Base-by-base conservation (phyloP, 2,797 vertebrate species). In the Pitangus sulphuratus region DNA sequence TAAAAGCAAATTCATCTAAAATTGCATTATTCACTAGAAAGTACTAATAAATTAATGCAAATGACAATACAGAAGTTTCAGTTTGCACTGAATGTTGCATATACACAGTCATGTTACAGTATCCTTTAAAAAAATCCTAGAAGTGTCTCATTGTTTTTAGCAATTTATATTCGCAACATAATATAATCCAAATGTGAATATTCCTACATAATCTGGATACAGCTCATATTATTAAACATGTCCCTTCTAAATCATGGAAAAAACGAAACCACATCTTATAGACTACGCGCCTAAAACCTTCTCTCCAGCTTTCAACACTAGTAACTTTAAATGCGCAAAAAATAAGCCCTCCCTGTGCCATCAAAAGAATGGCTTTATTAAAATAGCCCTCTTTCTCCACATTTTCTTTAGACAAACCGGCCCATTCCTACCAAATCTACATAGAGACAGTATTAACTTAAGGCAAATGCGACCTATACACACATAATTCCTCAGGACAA, bases 181-280 rank as follows among this genome's bases (percentile, higher is more conserved):
- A 62, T 45, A 56, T 48, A 84, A 60, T 30, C 8, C 14, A 84
- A 74, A 75, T 18, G 16, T 64, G 33, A 70, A 58, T 56, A 86
- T 35, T 84, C 17, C 57, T 8, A 48, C 0, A 2, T 33, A 71
- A 60, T 84, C 70, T 84, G 25, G 15, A 89, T 78, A 75, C 8
- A 62, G 48, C 4, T 58, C 16, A 70, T 44, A 77, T 58, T 57
- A 66, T 40, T 47, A 58, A 30, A 19, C 8, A 77, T 14, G 12
- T 33, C 13, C 39, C 4, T 33, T n/a, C 83, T 19, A 86, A 74
- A 47, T 6, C 12, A 74, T 0, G 69, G 24, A 6, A 44, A 26
- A 85, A 71, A 40, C 17, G 0, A 58, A 56, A 44, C 1, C 2
- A 1, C 31, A 33, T 24, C 17, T 54, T 76, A 40, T 14, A n/a